Evolutionary conservation across 2,113 vertebrate species (phyloP).

Genomic region (Pardalotus punctatus): DNA sequence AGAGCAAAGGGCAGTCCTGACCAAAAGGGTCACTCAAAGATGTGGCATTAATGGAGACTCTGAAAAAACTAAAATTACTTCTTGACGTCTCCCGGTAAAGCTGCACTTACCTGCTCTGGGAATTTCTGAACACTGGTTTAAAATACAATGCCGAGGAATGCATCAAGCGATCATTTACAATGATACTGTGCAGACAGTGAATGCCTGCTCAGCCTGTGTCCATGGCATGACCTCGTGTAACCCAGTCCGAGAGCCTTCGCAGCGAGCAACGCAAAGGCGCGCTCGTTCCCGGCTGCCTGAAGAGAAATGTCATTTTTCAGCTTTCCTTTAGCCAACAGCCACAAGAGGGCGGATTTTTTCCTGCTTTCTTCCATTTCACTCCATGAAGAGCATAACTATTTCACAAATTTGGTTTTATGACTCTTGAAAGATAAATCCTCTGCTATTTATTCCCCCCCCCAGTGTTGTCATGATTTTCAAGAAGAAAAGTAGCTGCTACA

Average conservation of each 20-base stretch:
- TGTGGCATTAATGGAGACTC: not conserved
- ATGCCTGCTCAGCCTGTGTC: not conserved
- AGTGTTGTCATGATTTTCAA: not conserved
- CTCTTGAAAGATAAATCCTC: not conserved
- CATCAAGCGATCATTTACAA: not conserved
- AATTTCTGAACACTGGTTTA: not conserved
- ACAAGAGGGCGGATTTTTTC: slow-evolving; percentile 77
- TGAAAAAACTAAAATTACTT: not conserved
- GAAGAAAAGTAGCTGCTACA: not conserved
- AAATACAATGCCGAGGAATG: not conserved
- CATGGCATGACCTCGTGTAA: not conserved
- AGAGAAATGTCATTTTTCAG: not conserved
- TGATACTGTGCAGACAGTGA: not conserved
- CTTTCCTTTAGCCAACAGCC: not conserved
- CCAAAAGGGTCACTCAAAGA: not conserved
- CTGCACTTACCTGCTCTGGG: not conserved
- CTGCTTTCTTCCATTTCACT: slow-evolving; percentile 40
- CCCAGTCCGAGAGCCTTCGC: not conserved
- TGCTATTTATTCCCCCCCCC: not conserved
- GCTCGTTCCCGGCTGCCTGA: rapidly evolving
- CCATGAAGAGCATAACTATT: not conserved
- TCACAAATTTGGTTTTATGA: not conserved
- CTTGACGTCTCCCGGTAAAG: not conserved
- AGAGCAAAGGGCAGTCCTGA: not conserved
- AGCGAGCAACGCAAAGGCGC: not conserved